Evolutionary conservation across 23 tunicate genomes (phyloP), one percentile per base, ranked within the genome.

Genomic region (Botrylloides violaceus): DNA sequence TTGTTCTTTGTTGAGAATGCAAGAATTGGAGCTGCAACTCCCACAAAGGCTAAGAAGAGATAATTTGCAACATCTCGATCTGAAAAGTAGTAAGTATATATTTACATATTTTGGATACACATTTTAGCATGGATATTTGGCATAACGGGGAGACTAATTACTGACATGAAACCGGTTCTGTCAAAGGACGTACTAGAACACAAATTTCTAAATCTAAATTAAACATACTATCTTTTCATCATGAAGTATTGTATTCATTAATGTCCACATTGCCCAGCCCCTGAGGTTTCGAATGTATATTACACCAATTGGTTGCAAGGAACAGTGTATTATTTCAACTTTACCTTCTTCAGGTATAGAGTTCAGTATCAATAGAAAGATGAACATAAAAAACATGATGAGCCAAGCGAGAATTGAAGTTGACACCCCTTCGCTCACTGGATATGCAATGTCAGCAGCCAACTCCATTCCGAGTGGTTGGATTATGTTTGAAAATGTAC

Each of bases 391-490:
- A 24, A 68, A 39, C 56, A 68, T 37, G 26, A 36, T 37, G n/a
- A 39, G 37, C 74, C 74, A 68, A 7, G 29, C 37, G 18, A 68
- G 22, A 37, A 68, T 43, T 5, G 74, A 68, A 24, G 57, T 22
- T 43, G 74, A 68, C 0, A 56, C 37, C 37, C 74, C 74, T 43
- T 68, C 74, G 47, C 26, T 68, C 21, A 68, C 74, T 0, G 74
- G 74, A 43, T 2, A 68, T 25, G 74, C 74, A 43, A 68, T 39
- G 47, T 68, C 74, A 21, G 74, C 58, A 19, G 74, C 27, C 56
- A 68, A 22, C n/a, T 68, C 74, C 58, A 68, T 22, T 15, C 74
- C 74, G n/a, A 68, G 58, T 43, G 74, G 74, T 25, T 68, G 58
- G 18, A 68, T 37, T 37, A 43, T 56, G 37, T 36, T 68, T 36